phyloP scores from a whole-genome alignment of 2,113 vertebrate genomes.

The Spea bombifrons region DNA sequence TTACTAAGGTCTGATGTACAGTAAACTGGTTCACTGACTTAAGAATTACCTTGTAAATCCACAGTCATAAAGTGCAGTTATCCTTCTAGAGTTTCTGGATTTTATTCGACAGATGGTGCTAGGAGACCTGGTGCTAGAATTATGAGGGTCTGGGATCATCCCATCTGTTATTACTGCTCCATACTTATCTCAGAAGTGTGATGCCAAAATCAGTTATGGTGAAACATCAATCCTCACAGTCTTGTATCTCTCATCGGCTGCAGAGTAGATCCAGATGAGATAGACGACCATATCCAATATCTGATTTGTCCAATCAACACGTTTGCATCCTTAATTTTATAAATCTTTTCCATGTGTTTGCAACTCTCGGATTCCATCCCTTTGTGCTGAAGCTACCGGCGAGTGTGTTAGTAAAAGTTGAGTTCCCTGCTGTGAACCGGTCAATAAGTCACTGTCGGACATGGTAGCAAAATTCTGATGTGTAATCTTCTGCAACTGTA shows the following conservation, averaged over 20 bases:
- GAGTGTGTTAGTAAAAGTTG: background rate
- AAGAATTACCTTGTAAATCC: slow-evolving; percentile 26
- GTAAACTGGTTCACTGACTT: slow-evolving; percentile 24
- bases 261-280: background rate
- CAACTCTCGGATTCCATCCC: background rate
- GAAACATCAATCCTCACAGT: background rate
- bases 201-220: background rate
- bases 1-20: slow-evolving; percentile 15
- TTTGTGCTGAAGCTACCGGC: background rate
- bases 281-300: background rate
- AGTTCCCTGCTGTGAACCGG: background rate
- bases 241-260: background rate
- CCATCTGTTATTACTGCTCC: slow-evolving; percentile 13
- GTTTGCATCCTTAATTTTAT: background rate
- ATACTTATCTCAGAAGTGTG: background rate
- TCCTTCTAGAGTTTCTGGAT: background rate
- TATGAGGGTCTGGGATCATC: slow-evolving; percentile 8
- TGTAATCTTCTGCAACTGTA: background rate
- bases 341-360: accelerated
- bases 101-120: background rate
- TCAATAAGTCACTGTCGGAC: slow-evolving; percentile 10
- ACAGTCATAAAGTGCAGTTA: slow-evolving; percentile 15
- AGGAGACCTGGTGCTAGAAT: background rate
- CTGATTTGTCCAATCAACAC: background rate
- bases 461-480: slow-evolving; percentile 9